phyloP scores from a whole-genome alignment of 2,113 vertebrate genomes.

The Eidolon helvum region DNA sequence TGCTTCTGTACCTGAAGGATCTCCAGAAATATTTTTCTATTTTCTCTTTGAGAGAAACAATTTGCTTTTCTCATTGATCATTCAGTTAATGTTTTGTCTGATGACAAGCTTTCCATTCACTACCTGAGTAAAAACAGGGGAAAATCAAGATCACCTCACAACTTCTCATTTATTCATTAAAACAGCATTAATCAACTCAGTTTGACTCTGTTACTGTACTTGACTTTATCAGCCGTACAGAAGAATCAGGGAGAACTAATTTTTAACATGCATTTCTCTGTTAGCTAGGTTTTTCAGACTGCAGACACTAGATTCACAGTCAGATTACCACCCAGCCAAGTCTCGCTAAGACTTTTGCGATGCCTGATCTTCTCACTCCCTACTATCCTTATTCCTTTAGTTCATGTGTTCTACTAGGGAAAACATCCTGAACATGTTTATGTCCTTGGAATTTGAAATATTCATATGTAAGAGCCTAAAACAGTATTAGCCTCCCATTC shows the following conservation, averaged over 20 bases:
- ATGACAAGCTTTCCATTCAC: conserved; percentile 92
- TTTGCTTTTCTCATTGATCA: conserved; percentile 89
- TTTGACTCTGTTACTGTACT: background rate
- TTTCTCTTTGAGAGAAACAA: conserved; percentile 83
- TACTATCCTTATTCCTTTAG: background rate
- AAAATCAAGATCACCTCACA: conserved; percentile 12
- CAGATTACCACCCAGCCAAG: background rate
- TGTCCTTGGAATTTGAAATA: background rate
- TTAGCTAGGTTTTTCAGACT: background rate
- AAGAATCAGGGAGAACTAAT: background rate
- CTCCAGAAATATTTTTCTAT: conserved; percentile 84
- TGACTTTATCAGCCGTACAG: background rate
- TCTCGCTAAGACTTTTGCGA: background rate
- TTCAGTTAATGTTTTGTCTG: conserved; percentile 92
- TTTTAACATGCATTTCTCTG: background rate
- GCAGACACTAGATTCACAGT: background rate
- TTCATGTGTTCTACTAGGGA: background rate
- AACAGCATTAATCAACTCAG: background rate
- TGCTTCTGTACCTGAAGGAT: conserved; percentile 86
- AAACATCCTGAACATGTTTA: background rate
- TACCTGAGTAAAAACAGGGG: conserved; percentile 74
- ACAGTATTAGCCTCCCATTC: background rate
- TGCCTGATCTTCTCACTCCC: background rate
- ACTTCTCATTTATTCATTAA: background rate
- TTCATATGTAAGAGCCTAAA: background rate